Percentiles rank a stretch among this genome's conserved stretches.
phyloP scores from a whole-genome alignment of 2,797 vertebrate species.

The Sebastes minor region DNA sequence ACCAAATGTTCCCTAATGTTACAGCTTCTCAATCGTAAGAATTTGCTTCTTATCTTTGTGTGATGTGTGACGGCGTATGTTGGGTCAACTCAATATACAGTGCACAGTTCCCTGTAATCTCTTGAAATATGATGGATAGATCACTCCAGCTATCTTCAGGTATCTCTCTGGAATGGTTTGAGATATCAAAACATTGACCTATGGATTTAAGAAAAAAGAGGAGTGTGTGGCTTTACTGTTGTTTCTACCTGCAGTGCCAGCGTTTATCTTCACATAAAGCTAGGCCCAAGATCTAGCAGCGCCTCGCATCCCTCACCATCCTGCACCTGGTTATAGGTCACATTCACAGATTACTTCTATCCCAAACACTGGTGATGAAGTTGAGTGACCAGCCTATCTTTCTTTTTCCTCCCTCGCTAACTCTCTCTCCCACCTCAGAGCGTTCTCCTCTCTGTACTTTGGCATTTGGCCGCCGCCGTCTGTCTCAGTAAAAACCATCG shows the following conservation, averaged over 20 bases:
- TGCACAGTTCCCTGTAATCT: not conserved
- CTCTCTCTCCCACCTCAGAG: constrained; percentile 53
- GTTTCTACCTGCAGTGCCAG: not conserved
- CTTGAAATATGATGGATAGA: not conserved
- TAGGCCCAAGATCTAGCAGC: not conserved
- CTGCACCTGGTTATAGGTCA: constrained; percentile 34
- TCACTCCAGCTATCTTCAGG: not conserved
- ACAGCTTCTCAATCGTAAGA: not conserved
- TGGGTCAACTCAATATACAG: not conserved
- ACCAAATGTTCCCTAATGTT: not conserved
- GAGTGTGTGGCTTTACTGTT: not conserved
- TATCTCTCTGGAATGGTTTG: not conserved
- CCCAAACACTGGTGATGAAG: constrained; percentile 55
- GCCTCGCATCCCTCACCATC: not conserved
- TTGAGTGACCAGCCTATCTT: constrained; percentile 46
- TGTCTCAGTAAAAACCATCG: constrained; percentile 81
- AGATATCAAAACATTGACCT: not conserved
- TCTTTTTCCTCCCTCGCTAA: constrained; percentile 22
- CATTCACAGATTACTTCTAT: constrained; percentile 40
- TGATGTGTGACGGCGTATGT: not conserved
- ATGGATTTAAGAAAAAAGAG: not conserved
- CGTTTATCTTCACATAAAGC: not conserved
- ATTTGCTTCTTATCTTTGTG: not conserved
- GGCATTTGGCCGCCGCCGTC: constrained; percentile 72
- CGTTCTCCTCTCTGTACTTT: constrained; percentile 63